Conservation (phyloP, 2,888 invertebrate genomes). For the Troides oblongomaculatus region DNA sequence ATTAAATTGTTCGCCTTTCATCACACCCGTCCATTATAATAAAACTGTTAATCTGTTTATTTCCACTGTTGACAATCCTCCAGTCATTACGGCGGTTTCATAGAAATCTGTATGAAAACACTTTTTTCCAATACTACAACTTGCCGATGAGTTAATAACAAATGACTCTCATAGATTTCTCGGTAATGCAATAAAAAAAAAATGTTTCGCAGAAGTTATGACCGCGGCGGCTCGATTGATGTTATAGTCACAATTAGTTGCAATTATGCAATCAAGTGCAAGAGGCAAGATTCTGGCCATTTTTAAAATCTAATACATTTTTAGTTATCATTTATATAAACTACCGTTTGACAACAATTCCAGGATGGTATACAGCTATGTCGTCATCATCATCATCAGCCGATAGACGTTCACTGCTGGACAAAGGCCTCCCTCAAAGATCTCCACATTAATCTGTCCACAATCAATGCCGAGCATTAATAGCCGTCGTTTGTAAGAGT, state of each 20-base stretch:
- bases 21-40: background rate
- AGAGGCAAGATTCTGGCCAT: background rate
- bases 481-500: too few relatives aligned
- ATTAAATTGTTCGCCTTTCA: too few relatives aligned
- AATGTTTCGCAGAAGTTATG: conserved; percentile 17
- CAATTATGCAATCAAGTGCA: conserved; percentile 20
- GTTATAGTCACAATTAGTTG: conserved; percentile 15
- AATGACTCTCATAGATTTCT: conserved; percentile 15
- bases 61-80: conserved; percentile 17
- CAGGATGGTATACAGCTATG: too few relatives aligned
- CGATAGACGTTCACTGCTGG: too few relatives aligned
- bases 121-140: conserved; percentile 17
- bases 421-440: too few relatives aligned
- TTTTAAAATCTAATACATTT: too few relatives aligned
- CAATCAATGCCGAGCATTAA: too few relatives aligned
- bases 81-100: conserved; percentile 11
- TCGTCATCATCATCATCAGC: too few relatives aligned
- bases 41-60: conserved; percentile 5
- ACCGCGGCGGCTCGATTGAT: conserved; percentile 17
- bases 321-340: too few relatives aligned
- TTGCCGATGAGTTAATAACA: conserved; percentile 19
- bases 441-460: too few relatives aligned
- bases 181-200: conserved; percentile 13
- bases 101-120: conserved; percentile 13
- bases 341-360: too few relatives aligned